phyloP scores from a whole-genome alignment of 2,888 invertebrate species.

The Teleogryllus oceanicus region DNA sequence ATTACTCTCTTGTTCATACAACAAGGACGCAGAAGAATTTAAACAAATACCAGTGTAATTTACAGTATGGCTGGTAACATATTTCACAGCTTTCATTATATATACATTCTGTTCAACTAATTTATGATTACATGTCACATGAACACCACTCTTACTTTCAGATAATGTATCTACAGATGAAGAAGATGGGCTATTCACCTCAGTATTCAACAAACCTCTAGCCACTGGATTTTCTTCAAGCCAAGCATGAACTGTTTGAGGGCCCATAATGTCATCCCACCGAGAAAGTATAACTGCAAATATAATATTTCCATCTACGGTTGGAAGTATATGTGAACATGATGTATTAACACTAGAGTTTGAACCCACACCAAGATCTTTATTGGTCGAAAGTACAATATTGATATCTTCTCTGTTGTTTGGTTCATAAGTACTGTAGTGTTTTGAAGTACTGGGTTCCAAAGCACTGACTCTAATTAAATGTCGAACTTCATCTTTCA shows the following conservation, averaged over 20 bases:
- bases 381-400: not conserved
- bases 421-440: not conserved
- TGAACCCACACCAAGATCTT: not conserved
- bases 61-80: conserved; percentile 39
- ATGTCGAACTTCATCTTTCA: conserved; percentile 35
- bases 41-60: conserved; percentile 34
- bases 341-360: not conserved
- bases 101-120: not conserved
- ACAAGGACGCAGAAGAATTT: not conserved
- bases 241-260: conserved; percentile 39
- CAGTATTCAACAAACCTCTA: not conserved
- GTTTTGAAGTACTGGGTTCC: not conserved
- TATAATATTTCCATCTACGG: conserved; percentile 34
- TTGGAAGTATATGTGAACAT: conserved; percentile 36
- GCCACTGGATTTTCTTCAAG: conserved; percentile 29
- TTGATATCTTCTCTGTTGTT: not conserved
- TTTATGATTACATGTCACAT: not conserved
- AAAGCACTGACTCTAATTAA: conserved; percentile 34
- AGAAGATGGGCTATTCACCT: not conserved
- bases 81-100: conserved; percentile 36
- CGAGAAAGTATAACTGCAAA: conserved; percentile 37
- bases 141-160: not conserved
- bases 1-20: conserved; percentile 31
- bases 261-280: conserved; percentile 40
- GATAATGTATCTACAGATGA: not conserved